Evolutionary conservation across 2,113 vertebrate species (phyloP).

Genomic region (Xyliphius kryptos): DNA sequence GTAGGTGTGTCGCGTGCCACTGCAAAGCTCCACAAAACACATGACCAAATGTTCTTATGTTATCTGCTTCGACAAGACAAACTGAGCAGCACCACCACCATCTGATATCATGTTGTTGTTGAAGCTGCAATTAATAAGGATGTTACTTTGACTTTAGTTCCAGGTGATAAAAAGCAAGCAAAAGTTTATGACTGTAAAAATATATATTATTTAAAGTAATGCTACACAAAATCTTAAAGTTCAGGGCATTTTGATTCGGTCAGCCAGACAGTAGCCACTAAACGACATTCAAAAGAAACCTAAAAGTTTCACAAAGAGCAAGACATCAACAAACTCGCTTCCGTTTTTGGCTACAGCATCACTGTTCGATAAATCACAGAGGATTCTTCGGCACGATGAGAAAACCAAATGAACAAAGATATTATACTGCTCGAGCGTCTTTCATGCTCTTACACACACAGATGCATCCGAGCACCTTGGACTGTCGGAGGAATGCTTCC

Average conservation of each 20-base stretch:
- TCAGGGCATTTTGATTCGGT: background rate
- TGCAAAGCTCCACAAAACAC: background rate
- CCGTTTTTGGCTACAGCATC: constrained; percentile 40
- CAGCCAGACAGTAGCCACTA: background rate
- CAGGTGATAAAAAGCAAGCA: too few relatives aligned
- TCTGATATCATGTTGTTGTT: too few relatives aligned
- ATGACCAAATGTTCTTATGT: background rate
- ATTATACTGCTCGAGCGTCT: constrained; percentile 37
- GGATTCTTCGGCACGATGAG: constrained; percentile 49
- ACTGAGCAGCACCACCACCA: background rate
- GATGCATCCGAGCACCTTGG: constrained; percentile 43
- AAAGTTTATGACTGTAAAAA: too few relatives aligned
- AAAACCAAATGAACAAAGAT: constrained; percentile 52
- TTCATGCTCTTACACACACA: constrained; percentile 31
- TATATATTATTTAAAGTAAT: too few relatives aligned
- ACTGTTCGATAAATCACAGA: constrained; percentile 51
- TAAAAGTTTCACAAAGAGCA: constrained; percentile 31
- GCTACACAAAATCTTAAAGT: too few relatives aligned
- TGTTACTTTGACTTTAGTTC: too few relatives aligned
- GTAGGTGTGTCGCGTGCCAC: background rate
- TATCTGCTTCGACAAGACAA: background rate
- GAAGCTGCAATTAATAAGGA: too few relatives aligned
- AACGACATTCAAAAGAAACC: background rate
- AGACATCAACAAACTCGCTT: constrained; percentile 31
- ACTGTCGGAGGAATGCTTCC: constrained; percentile 41